A percentile compares a stretch with the other conserved stretches of the same genome.
Conservation (phyloP, 2,113 vertebrate genomes). For the Sebastes schlegelii region DNA sequence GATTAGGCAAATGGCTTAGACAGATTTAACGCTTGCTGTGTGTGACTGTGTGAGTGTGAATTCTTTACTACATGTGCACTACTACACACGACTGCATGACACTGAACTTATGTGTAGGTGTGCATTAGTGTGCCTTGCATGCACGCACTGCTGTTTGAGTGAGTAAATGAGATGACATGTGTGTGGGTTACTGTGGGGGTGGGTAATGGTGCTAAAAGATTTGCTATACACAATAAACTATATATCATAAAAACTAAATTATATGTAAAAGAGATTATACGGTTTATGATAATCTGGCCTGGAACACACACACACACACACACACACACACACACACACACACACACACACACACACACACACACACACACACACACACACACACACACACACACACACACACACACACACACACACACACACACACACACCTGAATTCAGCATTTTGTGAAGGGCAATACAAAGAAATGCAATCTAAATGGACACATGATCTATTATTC, state of each 20-base stretch:
- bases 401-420: too few relatives aligned
- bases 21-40: constrained; percentile 60
- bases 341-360: too few relatives aligned
- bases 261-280: constrained; percentile 32
- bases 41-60: constrained; percentile 38
- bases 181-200: constrained; percentile 12
- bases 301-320: neutral
- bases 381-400: neutral
- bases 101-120: constrained; percentile 9
- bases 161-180: neutral
- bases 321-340: neutral
- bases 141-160: neutral
- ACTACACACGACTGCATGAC: constrained; percentile 20
- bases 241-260: constrained; percentile 32
- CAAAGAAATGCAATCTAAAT: neutral
- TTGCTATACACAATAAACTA: constrained; percentile 18
- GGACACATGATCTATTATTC: neutral
- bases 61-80: constrained; percentile 38
- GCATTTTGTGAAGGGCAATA: too few relatives aligned
- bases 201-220: constrained; percentile 2
- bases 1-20: constrained; percentile 74
- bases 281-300: constrained; percentile 33
- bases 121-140: constrained; percentile 9
- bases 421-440: too few relatives aligned
- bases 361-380: neutral